Evolutionary conservation across 2,888 invertebrate genomes (phyloP).

Genomic region (Disparrhopalites patrizii): DNA sequence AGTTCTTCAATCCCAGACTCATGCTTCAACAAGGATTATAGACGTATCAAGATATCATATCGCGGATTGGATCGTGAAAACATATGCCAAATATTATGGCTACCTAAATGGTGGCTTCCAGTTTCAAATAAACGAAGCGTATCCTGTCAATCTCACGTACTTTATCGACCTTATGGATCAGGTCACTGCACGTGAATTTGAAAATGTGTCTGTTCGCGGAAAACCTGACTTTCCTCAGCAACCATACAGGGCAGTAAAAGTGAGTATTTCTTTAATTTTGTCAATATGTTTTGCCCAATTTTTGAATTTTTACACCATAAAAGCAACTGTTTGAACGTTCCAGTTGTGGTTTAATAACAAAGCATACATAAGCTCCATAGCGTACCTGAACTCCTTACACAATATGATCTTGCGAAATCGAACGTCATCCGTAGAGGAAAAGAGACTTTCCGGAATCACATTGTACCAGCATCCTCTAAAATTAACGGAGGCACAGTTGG

Average conservation of each 20-base stretch:
- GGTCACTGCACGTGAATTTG: too few species aligned
- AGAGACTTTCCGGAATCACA: conserved; percentile 59
- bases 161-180: conserved; percentile 26
- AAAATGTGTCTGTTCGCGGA: too few species aligned
- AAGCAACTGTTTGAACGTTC: too few species aligned
- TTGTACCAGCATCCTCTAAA: conserved; percentile 77
- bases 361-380: conserved; percentile 73
- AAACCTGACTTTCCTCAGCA: conserved; percentile 47
- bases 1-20: conserved; percentile 37
- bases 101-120: conserved; percentile 43
- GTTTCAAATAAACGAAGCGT: conserved; percentile 23
- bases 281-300: neutral
- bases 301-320: too few species aligned
- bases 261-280: neutral
- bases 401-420: conserved; percentile 59
- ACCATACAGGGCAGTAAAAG: too few species aligned
- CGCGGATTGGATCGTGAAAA: conserved; percentile 53
- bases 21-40: conserved; percentile 30
- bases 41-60: conserved; percentile 50
- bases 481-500: conserved; percentile 69
- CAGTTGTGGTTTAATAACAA: conserved; percentile 81
- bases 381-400: conserved; percentile 68
- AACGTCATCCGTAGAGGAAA: conserved; percentile 52
- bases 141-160: conserved; percentile 11
- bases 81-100: conserved; percentile 46